Evolutionary conservation across 1,140 invertebrate genomes (phyloP), one percentile per base, ranked within the genome.

Genomic region (Caenorhabditis briggsae): DNA sequence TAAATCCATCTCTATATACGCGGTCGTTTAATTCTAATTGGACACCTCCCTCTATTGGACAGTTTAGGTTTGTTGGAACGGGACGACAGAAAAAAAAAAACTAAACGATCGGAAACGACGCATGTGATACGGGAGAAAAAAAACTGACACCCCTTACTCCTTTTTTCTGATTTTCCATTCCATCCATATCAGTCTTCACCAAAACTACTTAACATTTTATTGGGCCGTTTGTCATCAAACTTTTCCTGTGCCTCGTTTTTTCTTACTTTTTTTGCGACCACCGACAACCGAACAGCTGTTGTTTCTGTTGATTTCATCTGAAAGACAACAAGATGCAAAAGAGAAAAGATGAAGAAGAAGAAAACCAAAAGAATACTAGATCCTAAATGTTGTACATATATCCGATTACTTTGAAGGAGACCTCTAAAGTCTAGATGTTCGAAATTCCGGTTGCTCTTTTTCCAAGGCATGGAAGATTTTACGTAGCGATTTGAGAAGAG

Each of bases 381-480:
- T 41, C 3, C 61, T 33, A 9, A 2, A 6, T 11, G 70, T 78
- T 78, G 70, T 78, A 78, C 43, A 78, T 78, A 53, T 50, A 78
- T 78, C 70, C 46, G 46, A 78, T 78, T 78, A 50, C 70, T 78
- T 78, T 50, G 33, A 25, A 53, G 70, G 20, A 12, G 20, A 25
- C 33, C 16, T 14, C 64, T 16, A 16, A 70, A 43, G 46, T 53
- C 6, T 25, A 78, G 70, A 50, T 78, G 43, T 50, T 78, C 70
- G 70, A 78, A 78, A 78, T 78, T 78, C 70, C 70, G 43, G 43
- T 78, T 78, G 43, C 46, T 50, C 70, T 78, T 78, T 78, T 78
- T 23, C 16, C 64, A 70, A 43, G 64, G 43, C 64, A 70, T 64
- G 23, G 20, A 64, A 70, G 64, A 70, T 70, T n/a, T 46, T n/a